A percentile compares a stretch with the other conserved stretches of the same genome.
phyloP scores from a whole-genome alignment of 2,797 vertebrate species.

The Hirundo rustica region DNA sequence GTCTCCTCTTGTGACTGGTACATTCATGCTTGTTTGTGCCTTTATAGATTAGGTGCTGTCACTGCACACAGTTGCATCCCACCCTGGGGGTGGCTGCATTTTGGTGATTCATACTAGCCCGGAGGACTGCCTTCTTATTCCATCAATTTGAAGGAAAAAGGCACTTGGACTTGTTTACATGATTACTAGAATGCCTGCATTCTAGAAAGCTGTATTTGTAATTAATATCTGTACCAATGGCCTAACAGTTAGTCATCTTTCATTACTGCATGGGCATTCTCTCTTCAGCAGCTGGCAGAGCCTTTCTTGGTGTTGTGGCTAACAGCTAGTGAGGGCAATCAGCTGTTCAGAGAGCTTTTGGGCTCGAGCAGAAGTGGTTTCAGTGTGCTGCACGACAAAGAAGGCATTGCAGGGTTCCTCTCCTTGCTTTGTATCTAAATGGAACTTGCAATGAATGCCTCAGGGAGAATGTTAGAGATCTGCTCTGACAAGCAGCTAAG shows the following conservation, averaged over 20 bases:
- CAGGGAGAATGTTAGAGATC: background rate
- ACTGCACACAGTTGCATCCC: slow-evolving; percentile 5
- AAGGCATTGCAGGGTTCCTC: background rate
- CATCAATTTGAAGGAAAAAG: slow-evolving; percentile 14
- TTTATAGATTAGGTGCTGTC: slow-evolving; percentile 30
- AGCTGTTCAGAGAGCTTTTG: background rate
- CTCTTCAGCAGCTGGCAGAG: background rate
- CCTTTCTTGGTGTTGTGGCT: background rate
- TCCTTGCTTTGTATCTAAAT: background rate
- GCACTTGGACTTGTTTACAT: background rate
- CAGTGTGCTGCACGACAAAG: background rate
- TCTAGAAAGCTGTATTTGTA: slow-evolving; percentile 24
- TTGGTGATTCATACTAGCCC: slow-evolving; percentile 25
- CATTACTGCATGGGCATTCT: background rate
- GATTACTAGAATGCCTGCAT: background rate
- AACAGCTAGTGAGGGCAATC: background rate
- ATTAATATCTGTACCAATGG: slow-evolving; percentile 21
- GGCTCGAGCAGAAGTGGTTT: background rate
- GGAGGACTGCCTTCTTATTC: background rate
- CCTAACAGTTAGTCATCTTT: background rate
- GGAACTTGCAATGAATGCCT: background rate
- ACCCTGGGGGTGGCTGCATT: background rate
- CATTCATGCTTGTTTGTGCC: background rate
- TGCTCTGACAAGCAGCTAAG: background rate
- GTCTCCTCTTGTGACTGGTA: slow-evolving; percentile 6